phyloP scores from a whole-genome alignment of 2,113 vertebrate species.

The Illadopsis cleaveri region DNA sequence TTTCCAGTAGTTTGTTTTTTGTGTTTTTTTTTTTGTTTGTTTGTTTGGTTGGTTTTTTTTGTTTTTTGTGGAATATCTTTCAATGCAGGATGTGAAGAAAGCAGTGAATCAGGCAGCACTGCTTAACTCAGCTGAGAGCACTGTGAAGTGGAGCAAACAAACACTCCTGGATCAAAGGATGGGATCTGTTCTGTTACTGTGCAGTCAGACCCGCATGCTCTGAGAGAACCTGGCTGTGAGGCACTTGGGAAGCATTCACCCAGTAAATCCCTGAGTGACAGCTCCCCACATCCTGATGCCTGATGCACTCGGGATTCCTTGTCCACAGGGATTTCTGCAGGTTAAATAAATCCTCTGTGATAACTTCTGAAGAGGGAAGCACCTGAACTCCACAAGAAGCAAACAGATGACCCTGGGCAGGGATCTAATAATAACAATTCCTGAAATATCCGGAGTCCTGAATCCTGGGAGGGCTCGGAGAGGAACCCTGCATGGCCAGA shows the following conservation, averaged over 20 bases:
- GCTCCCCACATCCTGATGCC: not conserved
- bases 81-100: not conserved
- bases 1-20: not conserved
- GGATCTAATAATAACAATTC: too few species aligned
- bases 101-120: not conserved
- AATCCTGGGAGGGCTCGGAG: not conserved
- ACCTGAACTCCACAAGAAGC: not conserved
- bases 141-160: not conserved
- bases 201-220: not conserved
- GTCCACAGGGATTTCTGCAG: not conserved
- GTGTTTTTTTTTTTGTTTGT: too few species aligned
- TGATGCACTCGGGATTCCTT: not conserved
- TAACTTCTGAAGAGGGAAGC: not conserved
- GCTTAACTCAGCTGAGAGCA: not conserved
- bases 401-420: not conserved
- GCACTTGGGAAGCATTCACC: not conserved
- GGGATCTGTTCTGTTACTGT: fast-evolving
- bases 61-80: not conserved
- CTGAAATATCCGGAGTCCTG: not conserved
- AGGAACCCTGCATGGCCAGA: not conserved
- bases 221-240: not conserved
- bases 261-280: not conserved
- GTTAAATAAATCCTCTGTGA: not conserved
- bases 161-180: not conserved
- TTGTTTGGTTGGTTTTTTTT: too few species aligned